Evolutionary conservation across 2,797 vertebrate genomes (phyloP), one percentile per base, ranked within the genome.

Genomic region (Chelonia mydas): DNA sequence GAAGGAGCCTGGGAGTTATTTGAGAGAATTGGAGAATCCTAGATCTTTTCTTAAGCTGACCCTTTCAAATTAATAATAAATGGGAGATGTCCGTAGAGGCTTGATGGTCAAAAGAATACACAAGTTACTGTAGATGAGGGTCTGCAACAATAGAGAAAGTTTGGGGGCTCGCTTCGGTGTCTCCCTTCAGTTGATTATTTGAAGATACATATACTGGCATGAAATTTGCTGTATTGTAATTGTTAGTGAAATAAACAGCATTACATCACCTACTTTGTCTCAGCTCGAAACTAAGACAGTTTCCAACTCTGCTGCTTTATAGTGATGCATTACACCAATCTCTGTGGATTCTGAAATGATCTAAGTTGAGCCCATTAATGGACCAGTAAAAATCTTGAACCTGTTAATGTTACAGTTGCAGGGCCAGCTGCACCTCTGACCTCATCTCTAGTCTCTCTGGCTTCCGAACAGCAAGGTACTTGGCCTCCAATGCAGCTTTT

Each of bases 211-310:
- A 3, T 84, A 86, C 47, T 88, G 83, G 76, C 90, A 94, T 91
- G 91, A 87, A 96, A 95, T 86, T 54, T 86, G 84, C 74, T 85
- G 59, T 92, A 80, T 47, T 94, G 59, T 88, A 88, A 96, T 95
- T 90, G 94, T 97, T 97, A 96, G 94, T 90, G 68, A 59, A 57
- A 97, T 93, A 94, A 91, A 95, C 88, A 53, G 68, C 81, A 89
- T 96, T 95, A 33, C 72, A 87, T 97, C 83, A 54, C 89, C 81
- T 74, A 21, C 7, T 91, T 91, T 81, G 55, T 87, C 5, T 59
- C 12, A 27, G 21, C 49, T 59, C 51, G n/a, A 11, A 78, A 23
- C 84, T 84, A 88, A 87, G 90, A 85, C 82, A 83, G 83, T 55
- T 95, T 96, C 49, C 31, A 23, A 2, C 89, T 68, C 21, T 50